These are phyloP conservation scores for Cosmia trapezina DNA, from an alignment of 2,888 invertebrate genomes.

Conservation along the genomic window DNA sequence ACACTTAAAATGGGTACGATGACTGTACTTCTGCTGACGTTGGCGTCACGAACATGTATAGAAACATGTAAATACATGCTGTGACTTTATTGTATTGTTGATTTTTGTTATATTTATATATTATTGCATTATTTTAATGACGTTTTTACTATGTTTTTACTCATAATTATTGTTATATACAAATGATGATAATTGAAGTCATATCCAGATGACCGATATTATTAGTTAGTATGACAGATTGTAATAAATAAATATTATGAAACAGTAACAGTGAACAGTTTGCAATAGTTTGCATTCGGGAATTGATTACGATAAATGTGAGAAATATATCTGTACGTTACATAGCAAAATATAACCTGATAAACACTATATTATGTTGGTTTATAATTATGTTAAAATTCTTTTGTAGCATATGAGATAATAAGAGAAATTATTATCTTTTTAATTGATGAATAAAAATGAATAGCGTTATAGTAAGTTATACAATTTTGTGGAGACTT, in stretches of 20 bases:
- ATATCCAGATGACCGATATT: slow-evolving; percentile 83
- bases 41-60: slow-evolving; percentile 73
- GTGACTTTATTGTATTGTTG: slow-evolving; percentile 85
- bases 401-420: slow-evolving; percentile 79
- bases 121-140: slow-evolving; percentile 72
- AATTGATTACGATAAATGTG: slow-evolving; percentile 81
- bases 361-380: slow-evolving; percentile 65
- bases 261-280: slow-evolving; percentile 66
- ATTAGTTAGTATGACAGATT: slow-evolving; percentile 74
- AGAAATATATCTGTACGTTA: slow-evolving; percentile 69
- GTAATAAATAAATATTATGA: slow-evolving; percentile 61
- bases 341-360: slow-evolving; percentile 66
- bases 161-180: slow-evolving; percentile 80
- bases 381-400: slow-evolving; percentile 63
- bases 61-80: slow-evolving; percentile 80
- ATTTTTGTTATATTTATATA: slow-evolving; percentile 75
- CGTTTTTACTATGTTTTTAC: slow-evolving; percentile 73
- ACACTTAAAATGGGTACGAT: slow-evolving; percentile 84
- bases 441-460: slow-evolving; percentile 78
- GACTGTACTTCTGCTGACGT: slow-evolving; percentile 74
- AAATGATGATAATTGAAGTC: slow-evolving; percentile 79
- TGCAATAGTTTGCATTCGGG: slow-evolving; percentile 82
- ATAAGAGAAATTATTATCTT: slow-evolving; percentile 75
- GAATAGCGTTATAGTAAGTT: slow-evolving; percentile 83
- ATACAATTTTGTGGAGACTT: slow-evolving; percentile 88